Percentiles rank a stretch among this genome's conserved stretches.
Evolutionary conservation across 2,113 vertebrate genomes (phyloP).

Genomic region (Rhineura floridana): DNA sequence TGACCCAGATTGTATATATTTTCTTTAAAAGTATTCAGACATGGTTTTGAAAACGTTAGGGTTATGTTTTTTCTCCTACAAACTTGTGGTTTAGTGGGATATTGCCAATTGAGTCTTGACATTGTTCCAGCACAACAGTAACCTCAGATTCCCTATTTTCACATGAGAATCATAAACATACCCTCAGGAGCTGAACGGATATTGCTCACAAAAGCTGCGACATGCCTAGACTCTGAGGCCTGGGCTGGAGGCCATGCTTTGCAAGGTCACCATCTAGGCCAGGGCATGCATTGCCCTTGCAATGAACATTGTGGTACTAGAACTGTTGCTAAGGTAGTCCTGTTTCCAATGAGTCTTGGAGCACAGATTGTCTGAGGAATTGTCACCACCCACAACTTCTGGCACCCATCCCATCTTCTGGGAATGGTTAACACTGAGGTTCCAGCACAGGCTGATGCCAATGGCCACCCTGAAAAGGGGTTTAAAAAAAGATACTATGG

Average conservation of each 20-base stretch:
- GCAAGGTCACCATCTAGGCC: slow-evolving; percentile 16
- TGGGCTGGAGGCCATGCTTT: slow-evolving; percentile 25
- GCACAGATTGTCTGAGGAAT: not conserved
- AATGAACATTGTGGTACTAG: not conserved
- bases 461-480: slow-evolving; percentile 39
- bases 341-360: slow-evolving; percentile 19
- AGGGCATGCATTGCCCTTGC: slow-evolving; percentile 7
- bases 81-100: slow-evolving; percentile 74
- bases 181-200: slow-evolving; percentile 42
- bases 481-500: slow-evolving; percentile 43
- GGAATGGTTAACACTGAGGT: slow-evolving; percentile 20
- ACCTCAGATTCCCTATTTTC: slow-evolving; percentile 70
- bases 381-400: slow-evolving; percentile 30
- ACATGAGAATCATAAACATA: slow-evolving; percentile 64
- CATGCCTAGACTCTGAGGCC: slow-evolving; percentile 23
- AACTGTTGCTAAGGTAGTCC: not conserved
- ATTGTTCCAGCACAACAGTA: slow-evolving; percentile 71
- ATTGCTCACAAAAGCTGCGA: slow-evolving; percentile 55
- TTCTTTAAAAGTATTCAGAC: slow-evolving; percentile 66
- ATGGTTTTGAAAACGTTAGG: slow-evolving; percentile 66
- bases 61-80: slow-evolving; percentile 71
- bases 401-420: slow-evolving; percentile 30
- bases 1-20: slow-evolving; percentile 59
- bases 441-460: slow-evolving; percentile 32
- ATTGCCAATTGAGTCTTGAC: slow-evolving; percentile 76